Percentiles rank a stretch among this genome's conserved stretches.
Conservation (phyloP, 2,797 vertebrate genomes). For the Vireo griseus region DNA sequence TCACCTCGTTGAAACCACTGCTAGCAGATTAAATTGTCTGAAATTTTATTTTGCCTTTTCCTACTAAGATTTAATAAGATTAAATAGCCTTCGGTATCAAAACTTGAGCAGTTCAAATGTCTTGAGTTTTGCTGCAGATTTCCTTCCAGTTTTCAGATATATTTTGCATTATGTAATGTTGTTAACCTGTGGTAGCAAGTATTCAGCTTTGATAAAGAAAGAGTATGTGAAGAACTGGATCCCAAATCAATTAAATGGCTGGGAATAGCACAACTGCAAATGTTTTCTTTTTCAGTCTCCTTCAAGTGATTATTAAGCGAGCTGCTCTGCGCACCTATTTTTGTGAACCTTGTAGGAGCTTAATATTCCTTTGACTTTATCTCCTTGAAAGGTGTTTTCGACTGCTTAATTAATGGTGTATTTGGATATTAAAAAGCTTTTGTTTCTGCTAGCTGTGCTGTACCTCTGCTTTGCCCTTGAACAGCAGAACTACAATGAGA, state of each 20-base stretch:
- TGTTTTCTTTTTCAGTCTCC: background rate
- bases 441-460: background rate
- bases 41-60: background rate
- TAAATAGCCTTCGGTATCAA: background rate
- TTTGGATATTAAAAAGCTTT: background rate
- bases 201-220: background rate
- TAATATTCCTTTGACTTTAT: background rate
- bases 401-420: background rate
- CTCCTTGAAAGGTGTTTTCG: background rate
- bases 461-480: background rate
- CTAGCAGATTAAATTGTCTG: background rate
- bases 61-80: background rate
- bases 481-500: background rate
- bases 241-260: background rate
- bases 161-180: background rate
- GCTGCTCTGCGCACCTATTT: background rate
- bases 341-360: background rate
- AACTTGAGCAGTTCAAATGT: background rate
- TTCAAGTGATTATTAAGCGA: background rate
- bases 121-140: background rate
- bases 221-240: background rate
- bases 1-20: background rate
- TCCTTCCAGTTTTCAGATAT: background rate
- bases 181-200: background rate
- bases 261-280: background rate